These are phyloP conservation scores for Geophilus truncorum DNA, from an alignment of 2,888 invertebrate genomes.

Conservation along the genomic window DNA sequence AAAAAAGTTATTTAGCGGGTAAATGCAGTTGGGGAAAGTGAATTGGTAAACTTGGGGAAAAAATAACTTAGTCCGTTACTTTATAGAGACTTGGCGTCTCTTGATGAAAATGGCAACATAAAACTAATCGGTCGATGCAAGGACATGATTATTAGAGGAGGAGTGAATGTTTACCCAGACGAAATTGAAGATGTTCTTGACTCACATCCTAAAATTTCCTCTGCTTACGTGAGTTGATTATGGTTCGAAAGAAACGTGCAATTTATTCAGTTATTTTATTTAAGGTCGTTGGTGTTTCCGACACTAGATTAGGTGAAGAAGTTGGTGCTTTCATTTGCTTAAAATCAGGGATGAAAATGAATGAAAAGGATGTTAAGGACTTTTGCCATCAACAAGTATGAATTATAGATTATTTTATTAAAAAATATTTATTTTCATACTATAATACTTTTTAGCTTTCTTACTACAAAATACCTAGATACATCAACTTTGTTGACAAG, in stretches of 20 bases:
- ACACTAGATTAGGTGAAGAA: background rate
- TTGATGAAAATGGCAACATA: constrained; percentile 53
- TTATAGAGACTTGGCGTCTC: constrained; percentile 47
- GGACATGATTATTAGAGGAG: constrained; percentile 54
- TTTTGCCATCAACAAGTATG: background rate
- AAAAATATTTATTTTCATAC: no score
- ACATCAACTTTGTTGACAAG: constrained; percentile 60
- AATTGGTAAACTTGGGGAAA: no score
- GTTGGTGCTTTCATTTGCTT: background rate
- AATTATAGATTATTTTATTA: no score
- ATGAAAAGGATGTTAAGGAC: background rate
- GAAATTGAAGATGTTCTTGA: constrained; percentile 54
- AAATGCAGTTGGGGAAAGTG: no score
- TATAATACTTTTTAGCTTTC: constrained; percentile 62
- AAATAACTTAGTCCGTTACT: no score
- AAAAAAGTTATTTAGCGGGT: no score
- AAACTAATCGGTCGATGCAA: constrained; percentile 54
- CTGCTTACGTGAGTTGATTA: constrained; percentile 48
- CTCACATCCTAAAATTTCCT: constrained; percentile 51
- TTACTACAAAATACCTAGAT: constrained; percentile 73
- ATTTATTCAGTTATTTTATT: background rate
- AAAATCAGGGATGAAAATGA: background rate
- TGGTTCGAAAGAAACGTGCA: background rate
- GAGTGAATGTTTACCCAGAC: constrained; percentile 56
- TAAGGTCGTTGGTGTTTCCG: constrained; percentile 11